Base-by-base conservation (phyloP, 2,113 vertebrate species). In the Carassius carassius region DNA sequence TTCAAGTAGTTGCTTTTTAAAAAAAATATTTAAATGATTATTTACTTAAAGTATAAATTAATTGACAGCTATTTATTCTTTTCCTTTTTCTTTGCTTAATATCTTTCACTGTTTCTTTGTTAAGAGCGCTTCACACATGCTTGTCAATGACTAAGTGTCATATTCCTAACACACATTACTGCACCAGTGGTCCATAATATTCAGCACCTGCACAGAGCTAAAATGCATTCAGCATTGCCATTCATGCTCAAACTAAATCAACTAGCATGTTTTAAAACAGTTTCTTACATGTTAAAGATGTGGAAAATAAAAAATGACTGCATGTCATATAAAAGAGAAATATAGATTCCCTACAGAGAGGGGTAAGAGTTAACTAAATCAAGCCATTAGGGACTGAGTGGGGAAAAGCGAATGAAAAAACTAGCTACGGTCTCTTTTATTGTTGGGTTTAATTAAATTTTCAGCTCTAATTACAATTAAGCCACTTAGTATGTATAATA, bases 391-490 rank as follows among this genome's bases (percentile, higher is more conserved):
- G 56, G 60, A 78, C 69, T 19, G 37, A 82, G 85, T 77, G 67
- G 69, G 21, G 83, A 75, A 51, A 69, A 47, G 75, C 44, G 60
- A 81, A 87, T 87, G 77, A 84, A 88, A 29, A 90, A 82, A 89
- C 82, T 87, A 47, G 87, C 91, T 87, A 89, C 32, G 86, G 92
- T 93, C 92, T 91, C 90, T 89, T 91, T 94, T 92, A 95, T 94
- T 94, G 94, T 94, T 92, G 92, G 90, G 88, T 92, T 94, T 94
- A 94, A 95, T 95, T 94, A 94, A 93, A 94, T 95, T 95, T 95
- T 95, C 93, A 94, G 93, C 92, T 93, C 92, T 95, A 94, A 95
- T 95, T 95, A 94, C 94, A 94, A 95, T 95, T 95, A 94, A 94
- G 94, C 92, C 94, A 95, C 94, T 95, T 95, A 95, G 94, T 94